These are phyloP conservation scores for Poeciliopsis paucimaculata DNA, from an alignment of 2,797 vertebrate genomes.

Conservation along the genomic window DNA sequence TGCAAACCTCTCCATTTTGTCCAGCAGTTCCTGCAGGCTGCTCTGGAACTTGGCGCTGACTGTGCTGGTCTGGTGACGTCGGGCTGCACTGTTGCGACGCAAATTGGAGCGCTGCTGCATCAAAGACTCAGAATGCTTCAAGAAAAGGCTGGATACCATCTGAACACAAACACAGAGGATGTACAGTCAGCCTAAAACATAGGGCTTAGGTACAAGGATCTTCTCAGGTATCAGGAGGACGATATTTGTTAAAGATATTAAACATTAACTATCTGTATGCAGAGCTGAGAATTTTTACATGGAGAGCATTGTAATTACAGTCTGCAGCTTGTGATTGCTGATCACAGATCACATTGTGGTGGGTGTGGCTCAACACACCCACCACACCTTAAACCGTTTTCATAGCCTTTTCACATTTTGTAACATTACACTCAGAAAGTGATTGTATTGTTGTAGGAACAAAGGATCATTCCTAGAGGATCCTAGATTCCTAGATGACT, in stretches of 20 bases:
- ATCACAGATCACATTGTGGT: neutral
- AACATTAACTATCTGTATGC: neutral
- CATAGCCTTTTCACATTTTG: neutral
- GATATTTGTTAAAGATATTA: neutral
- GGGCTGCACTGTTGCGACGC: conserved; percentile 82
- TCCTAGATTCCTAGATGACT: too few relatives aligned
- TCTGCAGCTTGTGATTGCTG: neutral
- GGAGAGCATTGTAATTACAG: conserved; percentile 1
- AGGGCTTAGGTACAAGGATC: neutral
- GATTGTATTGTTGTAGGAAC: neutral
- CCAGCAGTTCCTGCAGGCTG: conserved; percentile 92
- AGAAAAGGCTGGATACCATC: conserved; percentile 93
- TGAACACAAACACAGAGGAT: conserved; percentile 58
- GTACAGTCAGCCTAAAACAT: neutral
- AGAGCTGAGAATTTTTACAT: neutral
- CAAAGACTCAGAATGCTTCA: conserved; percentile 85
- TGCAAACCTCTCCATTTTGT: conserved; percentile 92
- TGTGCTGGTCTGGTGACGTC: conserved; percentile 90
- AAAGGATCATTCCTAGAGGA: too few relatives aligned
- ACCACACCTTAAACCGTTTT: neutral
- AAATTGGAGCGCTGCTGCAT: conserved; percentile 84
- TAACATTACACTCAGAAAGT: neutral
- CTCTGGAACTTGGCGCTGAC: conserved; percentile 95
- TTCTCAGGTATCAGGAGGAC: neutral
- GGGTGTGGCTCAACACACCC: neutral